Conservation (phyloP, 2,113 vertebrate genomes). For the Nesogale talazaci region DNA sequence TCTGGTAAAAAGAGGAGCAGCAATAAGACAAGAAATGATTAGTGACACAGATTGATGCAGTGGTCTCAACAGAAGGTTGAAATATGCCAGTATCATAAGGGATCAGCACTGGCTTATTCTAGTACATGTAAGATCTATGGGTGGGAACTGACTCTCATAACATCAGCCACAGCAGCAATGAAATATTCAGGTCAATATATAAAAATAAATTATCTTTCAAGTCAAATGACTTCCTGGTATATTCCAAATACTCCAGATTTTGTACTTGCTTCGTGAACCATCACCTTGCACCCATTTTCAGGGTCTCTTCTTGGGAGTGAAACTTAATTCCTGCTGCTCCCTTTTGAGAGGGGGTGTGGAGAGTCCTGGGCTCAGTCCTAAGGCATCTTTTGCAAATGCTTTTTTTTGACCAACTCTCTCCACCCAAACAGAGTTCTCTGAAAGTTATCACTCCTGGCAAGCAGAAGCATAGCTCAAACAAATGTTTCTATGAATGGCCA, state of each 20-base stretch:
- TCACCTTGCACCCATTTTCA: not conserved
- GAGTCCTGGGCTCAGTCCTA: rapidly evolving
- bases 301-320: not conserved
- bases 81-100: not conserved
- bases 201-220: not conserved
- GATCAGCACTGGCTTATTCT: not conserved
- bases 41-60: not conserved
- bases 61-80: not conserved
- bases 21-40: not conserved
- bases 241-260: rapidly evolving
- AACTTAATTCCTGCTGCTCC: no score
- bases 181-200: not conserved
- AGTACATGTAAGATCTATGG: not conserved
- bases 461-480: no score
- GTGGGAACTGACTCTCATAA: not conserved
- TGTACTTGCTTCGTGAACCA: not conserved
- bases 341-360: not conserved
- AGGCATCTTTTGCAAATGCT: not conserved
- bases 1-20: not conserved
- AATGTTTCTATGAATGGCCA: not conserved
- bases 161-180: not conserved
- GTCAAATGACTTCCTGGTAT: not conserved
- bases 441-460: not conserved
- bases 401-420: rapidly evolving
- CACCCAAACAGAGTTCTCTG: rapidly evolving